phyloP scores from a whole-genome alignment of 2,113 vertebrate species.

The Dasyornis broadbenti region DNA sequence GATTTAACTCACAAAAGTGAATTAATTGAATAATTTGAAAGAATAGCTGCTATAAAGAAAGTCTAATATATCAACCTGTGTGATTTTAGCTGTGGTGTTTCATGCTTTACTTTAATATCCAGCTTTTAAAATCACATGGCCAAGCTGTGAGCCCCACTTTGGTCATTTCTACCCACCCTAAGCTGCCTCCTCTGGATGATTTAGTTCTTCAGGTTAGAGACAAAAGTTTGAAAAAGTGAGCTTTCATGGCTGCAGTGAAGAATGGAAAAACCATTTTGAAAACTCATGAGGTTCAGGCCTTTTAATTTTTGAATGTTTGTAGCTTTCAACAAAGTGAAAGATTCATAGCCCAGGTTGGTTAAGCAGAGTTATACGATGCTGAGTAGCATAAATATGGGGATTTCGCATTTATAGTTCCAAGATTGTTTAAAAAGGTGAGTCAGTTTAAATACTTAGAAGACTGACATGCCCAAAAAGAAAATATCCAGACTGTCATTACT shows the following conservation, averaged over 20 bases:
- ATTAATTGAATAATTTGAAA: background rate
- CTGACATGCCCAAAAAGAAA: background rate
- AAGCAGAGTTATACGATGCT: background rate
- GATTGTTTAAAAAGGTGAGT: background rate
- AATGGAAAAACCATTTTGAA: background rate
- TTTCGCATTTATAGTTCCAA: background rate
- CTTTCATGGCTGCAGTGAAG: background rate
- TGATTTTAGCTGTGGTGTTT: background rate
- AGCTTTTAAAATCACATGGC: background rate
- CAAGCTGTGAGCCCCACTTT: background rate
- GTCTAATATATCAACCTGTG: background rate
- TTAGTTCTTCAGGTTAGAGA: background rate
- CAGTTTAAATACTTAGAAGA: background rate
- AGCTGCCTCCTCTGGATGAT: accelerated
- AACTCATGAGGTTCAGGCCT: background rate
- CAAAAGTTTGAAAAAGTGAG: background rate
- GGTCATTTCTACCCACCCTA: background rate
- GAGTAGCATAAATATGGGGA: background rate
- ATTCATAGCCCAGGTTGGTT: background rate
- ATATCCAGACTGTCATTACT: background rate
- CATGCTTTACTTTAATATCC: background rate
- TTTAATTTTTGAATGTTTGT: background rate
- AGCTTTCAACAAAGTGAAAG: background rate
- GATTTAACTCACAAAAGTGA: background rate
- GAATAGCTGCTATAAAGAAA: background rate